Conservation (phyloP, 2,113 vertebrate species). For the Neotragus pygmaeus region DNA sequence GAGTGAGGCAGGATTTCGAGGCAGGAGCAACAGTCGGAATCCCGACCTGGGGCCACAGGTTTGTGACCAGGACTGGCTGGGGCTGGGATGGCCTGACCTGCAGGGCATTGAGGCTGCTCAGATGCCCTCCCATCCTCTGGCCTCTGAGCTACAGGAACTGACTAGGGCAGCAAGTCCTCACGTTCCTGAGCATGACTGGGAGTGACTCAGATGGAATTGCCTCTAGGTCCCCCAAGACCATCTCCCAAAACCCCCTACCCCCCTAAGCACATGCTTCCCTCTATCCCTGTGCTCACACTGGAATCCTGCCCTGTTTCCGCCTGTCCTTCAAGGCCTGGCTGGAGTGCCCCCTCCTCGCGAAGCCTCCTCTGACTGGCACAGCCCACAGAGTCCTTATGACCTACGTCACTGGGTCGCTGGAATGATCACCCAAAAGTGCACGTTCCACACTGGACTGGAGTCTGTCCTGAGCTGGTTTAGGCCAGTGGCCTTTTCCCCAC, state of each 20-base stretch:
- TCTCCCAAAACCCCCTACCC: fast-evolving
- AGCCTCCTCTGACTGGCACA: neutral
- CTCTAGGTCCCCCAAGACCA: neutral
- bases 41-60: neutral
- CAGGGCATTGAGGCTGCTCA: neutral
- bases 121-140: neutral
- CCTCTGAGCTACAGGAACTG: neutral
- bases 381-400: neutral
- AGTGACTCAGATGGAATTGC: neutral
- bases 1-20: neutral
- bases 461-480: neutral
- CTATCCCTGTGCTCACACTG: neutral
- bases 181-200: neutral
- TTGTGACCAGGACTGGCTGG: neutral
- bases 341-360: neutral
- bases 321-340: neutral
- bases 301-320: neutral
- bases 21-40: too few species aligned
- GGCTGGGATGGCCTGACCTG: too few species aligned
- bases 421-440: neutral
- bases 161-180: neutral
- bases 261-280: neutral
- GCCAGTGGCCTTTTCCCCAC: neutral
- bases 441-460: neutral
- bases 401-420: neutral